Conservation (phyloP, 2,113 vertebrate species). For the Aegotheles bennettii region DNA sequence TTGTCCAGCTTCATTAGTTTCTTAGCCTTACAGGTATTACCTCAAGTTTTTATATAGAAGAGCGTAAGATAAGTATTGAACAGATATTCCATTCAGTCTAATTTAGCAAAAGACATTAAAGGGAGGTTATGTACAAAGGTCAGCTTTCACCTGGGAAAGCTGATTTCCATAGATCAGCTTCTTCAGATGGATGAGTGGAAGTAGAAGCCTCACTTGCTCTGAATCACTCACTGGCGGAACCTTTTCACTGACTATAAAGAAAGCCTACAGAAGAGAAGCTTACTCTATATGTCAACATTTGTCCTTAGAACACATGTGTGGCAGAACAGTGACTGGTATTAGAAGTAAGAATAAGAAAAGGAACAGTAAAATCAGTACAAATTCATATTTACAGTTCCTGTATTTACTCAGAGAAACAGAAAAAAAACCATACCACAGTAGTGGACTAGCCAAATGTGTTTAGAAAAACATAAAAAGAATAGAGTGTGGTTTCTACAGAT, state of each 20-base stretch:
- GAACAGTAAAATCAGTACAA: neutral
- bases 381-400: neutral
- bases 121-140: neutral
- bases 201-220: neutral
- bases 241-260: neutral
- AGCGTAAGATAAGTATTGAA: neutral
- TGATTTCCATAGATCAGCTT: neutral
- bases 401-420: neutral
- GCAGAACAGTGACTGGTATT: rapidly evolving
- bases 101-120: neutral
- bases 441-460: neutral
- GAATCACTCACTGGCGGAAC: neutral
- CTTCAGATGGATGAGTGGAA: neutral
- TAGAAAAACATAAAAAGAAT: neutral
- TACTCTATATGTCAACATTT: neutral
- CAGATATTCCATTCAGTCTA: neutral
- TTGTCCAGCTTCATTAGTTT: neutral
- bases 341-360: neutral
- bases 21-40: neutral
- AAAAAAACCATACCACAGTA: neutral
- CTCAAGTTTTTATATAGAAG: neutral
- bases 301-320: neutral
- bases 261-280: neutral
- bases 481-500: neutral
- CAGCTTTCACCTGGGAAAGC: neutral